A percentile compares a stretch with the other conserved stretches of the same genome.
Evolutionary conservation across 1,140 invertebrate genomes (phyloP).

Genomic region (Lysiphlebus fabarum): DNA sequence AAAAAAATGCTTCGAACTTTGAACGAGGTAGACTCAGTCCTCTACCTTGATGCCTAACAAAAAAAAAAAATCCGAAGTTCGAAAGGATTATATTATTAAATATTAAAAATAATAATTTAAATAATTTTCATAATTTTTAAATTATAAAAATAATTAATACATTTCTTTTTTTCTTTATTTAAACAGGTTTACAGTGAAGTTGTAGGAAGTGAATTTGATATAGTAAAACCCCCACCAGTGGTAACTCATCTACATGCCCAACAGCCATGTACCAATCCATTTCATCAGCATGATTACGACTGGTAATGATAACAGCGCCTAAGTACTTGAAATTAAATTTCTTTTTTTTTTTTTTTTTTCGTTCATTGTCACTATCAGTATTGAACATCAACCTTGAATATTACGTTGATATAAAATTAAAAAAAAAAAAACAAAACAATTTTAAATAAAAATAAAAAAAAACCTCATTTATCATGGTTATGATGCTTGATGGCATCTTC

Average conservation of each 20-base stretch:
- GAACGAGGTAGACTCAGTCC: conserved; percentile 28
- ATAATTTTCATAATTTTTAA: too few species aligned
- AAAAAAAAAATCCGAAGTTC: conserved; percentile 6
- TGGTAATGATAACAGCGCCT: conserved; percentile 36
- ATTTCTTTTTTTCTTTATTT: conserved; percentile 18
- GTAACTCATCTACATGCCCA: conserved; percentile 45
- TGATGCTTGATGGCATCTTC: neutral
- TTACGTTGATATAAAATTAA: neutral
- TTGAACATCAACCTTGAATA: neutral
- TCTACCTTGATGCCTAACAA: conserved; percentile 17
- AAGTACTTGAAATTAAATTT: neutral
- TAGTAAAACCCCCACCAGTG: conserved; percentile 41
- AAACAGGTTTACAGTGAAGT: conserved; percentile 46
- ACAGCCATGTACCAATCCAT: conserved; percentile 51
- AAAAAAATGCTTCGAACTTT: conserved; percentile 23
- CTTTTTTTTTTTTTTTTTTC: neutral
- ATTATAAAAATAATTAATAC: neutral
- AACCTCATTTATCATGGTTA: neutral
- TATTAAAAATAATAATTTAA: too few species aligned
- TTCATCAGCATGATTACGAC: conserved; percentile 48
- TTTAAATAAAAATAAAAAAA: neutral
- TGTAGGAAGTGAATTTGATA: conserved; percentile 37
- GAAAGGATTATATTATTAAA: neutral
- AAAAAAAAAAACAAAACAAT: too few species aligned
- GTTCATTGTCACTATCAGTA: neutral